Evolutionary conservation across 1,140 invertebrate species (phyloP), one percentile per base, ranked within the genome.

Genomic region (Drosophila quadrilineata): DNA sequence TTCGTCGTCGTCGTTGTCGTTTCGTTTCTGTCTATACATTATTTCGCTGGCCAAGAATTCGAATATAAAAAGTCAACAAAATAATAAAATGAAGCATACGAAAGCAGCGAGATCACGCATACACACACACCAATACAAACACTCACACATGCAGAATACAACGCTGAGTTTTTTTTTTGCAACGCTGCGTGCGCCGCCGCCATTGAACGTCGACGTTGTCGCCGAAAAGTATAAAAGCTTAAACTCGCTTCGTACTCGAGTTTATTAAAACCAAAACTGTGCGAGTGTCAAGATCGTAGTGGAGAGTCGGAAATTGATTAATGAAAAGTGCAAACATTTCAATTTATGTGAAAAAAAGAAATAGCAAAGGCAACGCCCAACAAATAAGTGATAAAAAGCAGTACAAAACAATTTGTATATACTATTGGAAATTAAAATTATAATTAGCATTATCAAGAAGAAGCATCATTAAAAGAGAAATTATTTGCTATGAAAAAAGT

Each of bases 191-290:
- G 38, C 36, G 74, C 40, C 35, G 74, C 58, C 65, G 75, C 75
- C 76, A 80, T 71, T 68, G 43, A 57, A 58, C 58, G 75, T 43
- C 54, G 62, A 54, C 71, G 43, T 16, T 57, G 46, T 38, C 49
- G 58, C 48, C 63, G 58, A 63, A 73, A 63, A 71, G 67, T 88
- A 88, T 88, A 88, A 88, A 88, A 88, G 87, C 87, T 74, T 82
- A 87, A 88, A 87, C 75, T 77, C 82, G 71, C 75, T 87, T 82
- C 79, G 71, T 77, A 87, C 79, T 88, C 87, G 84, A 76, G 79
- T 85, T 88, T 88, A 88, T 88, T 88, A 85, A 88, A 88, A 71
- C 79, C 68, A 85, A 84, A 84, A 84, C 77, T 85, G 82, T 87
- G 70, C 70, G 77, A 84, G 82, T 85, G 82, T 69, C 71, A 64